Conservation (phyloP, 2,888 invertebrate species). For the Omphaloscelis lunosa region DNA sequence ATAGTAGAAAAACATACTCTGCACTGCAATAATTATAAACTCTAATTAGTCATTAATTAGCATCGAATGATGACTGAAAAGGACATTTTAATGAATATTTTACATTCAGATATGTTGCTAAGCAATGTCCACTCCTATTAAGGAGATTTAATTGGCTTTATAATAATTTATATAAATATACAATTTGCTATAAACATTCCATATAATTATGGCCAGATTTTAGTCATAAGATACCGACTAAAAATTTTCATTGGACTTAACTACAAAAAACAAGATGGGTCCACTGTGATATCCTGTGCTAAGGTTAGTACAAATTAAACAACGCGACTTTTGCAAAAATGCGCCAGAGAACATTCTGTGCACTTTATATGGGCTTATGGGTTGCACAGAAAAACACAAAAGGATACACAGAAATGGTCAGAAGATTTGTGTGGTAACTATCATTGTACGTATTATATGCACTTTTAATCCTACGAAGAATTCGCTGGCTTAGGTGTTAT, state of each 20-base stretch:
- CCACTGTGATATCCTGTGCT: constrained; percentile 10
- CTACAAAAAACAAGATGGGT: background rate
- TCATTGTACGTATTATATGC: background rate
- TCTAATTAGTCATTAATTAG: constrained; percentile 21
- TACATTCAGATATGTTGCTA: constrained; percentile 10
- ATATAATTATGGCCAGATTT: background rate
- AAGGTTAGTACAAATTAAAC: constrained; percentile 24
- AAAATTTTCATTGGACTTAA: background rate
- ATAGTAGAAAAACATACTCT: constrained; percentile 2
- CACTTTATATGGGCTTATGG: constrained; percentile 27
- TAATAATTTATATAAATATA: background rate
- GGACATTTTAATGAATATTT: background rate
- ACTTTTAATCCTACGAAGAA: background rate
- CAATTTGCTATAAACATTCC: background rate
- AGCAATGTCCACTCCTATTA: background rate
- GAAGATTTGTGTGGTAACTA: background rate
- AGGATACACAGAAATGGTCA: background rate
- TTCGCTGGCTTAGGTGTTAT: background rate
- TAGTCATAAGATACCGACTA: background rate
- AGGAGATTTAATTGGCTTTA: constrained; percentile 2
- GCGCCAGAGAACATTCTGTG: constrained; percentile 22
- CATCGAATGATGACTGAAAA: constrained; percentile 21
- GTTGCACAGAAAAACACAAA: constrained; percentile 32
- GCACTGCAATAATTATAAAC: constrained; percentile 7
- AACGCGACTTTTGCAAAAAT: constrained; percentile 32